Base-by-base conservation (phyloP, 1,140 invertebrate species). In the Hylaeus volcanicus region DNA sequence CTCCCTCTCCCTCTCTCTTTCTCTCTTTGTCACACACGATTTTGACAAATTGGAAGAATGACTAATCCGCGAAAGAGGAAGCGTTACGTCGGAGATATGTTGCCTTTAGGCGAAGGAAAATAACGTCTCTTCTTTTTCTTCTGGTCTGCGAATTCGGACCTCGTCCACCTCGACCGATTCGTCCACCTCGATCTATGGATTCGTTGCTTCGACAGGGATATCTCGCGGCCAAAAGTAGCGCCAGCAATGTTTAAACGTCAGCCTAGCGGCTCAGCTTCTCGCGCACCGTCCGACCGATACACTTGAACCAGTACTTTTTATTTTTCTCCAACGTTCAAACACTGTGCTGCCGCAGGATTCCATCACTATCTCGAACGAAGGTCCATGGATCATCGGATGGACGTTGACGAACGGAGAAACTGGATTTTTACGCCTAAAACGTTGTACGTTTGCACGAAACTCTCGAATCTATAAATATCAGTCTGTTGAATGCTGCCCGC, bases 381-480 rank as follows among this genome's bases (percentile, higher is more conserved):
- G 72, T n/a, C n/a, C 43, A 70, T 69, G 65, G 66, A 64, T 70
- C 64, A 72, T 84, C 48, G 37, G 9, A 55, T 75, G 37, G 58
- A 81, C 70, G 45, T 76, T 85, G 80, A 82, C 61, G 68, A 76
- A 82, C 83, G 69, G 78, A 79, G 74, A 55, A 81, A 83, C 70
- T 74, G 70, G 82, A 88, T 88, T 92, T 92, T 89, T 85, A 91
- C 86, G 86, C 87, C 83, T 86, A 85, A 90, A 90, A 86, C 85
- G 81, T 80, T 86, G 87, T 85, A 80, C 73, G 68, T 90, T 89
- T 87, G 82, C 87, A 86, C 83, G 86, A 89, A 89, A 91, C 88
- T 90, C 88, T 85, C 74, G 78, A 82, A 69, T 91, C 91, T 92
- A 91, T 91, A 90, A 92, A 92, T 92, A 92, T 89, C 89, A 65